Percentiles rank a stretch among this genome's conserved stretches.
Evolutionary conservation across 1,140 invertebrate genomes (phyloP).

Genomic region (Ips nitidus): DNA sequence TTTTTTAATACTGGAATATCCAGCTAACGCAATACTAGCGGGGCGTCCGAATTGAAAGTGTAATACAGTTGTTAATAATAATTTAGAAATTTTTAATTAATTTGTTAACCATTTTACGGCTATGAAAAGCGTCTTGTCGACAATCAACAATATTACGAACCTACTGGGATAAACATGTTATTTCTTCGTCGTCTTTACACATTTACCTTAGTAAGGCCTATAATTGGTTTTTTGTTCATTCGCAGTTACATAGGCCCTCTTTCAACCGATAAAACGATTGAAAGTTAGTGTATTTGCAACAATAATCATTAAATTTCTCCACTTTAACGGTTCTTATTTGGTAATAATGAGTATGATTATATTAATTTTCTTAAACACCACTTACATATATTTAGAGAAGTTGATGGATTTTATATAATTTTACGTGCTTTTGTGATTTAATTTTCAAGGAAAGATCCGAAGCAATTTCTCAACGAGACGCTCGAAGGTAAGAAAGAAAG

Average conservation of each 20-base stretch:
- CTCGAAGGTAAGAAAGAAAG: conserved; percentile 12
- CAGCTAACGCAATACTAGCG: no score
- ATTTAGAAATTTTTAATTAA: not conserved
- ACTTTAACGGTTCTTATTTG: conserved; percentile 1
- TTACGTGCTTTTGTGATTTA: no score
- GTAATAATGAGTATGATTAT: conserved; percentile 4
- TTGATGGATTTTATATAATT: not conserved
- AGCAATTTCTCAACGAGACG: conserved; percentile 12
- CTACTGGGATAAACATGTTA: not conserved
- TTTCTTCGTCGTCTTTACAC: not conserved
- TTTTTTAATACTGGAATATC: no score
- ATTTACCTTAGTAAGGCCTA: not conserved
- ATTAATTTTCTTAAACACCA: not conserved
- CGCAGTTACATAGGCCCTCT: not conserved
- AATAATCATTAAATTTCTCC: conserved; percentile 7
- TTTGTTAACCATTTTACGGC: not conserved
- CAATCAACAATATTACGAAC: not conserved
- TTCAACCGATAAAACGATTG: not conserved
- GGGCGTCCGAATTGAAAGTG: no score
- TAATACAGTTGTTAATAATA: not conserved
- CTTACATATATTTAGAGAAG: not conserved
- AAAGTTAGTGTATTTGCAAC: not conserved
- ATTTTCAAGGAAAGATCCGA: not conserved
- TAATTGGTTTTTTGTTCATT: not conserved
- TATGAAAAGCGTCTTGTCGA: not conserved